A percentile compares a stretch with the other conserved stretches of the same genome.
phyloP scores from a whole-genome alignment of 2,888 invertebrate genomes.

The Patella depressa region DNA sequence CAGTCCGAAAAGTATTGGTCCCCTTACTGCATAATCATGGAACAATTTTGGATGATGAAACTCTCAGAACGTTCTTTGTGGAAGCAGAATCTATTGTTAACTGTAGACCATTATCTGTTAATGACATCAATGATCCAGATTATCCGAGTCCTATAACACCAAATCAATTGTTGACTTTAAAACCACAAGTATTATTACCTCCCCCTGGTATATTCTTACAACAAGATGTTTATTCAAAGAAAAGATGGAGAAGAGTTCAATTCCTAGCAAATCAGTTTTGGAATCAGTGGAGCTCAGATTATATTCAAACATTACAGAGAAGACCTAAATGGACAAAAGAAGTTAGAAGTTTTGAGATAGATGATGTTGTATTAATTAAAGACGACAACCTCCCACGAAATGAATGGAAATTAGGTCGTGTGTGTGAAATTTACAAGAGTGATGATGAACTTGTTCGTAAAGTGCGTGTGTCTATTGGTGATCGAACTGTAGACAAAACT shows the following conservation, averaged over 20 bases:
- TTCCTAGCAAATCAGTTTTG: conserved; percentile 10
- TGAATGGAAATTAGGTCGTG: conserved; percentile 16
- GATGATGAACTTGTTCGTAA: conserved; percentile 20
- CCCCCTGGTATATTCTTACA: background rate
- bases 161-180: conserved; percentile 26
- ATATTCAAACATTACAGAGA: conserved; percentile 15
- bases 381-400: conserved; percentile 16
- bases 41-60: conserved; percentile 29
- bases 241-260: conserved; percentile 25
- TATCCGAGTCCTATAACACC: conserved; percentile 34
- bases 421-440: conserved; percentile 9
- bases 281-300: conserved; percentile 21
- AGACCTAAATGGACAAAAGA: conserved; percentile 19
- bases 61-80: conserved; percentile 33
- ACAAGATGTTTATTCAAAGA: conserved; percentile 10
- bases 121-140: conserved; percentile 18
- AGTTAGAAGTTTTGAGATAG: background rate
- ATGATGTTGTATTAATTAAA: conserved; percentile 22
- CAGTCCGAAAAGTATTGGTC: conserved; percentile 14
- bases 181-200: conserved; percentile 12
- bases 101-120: conserved; percentile 32
- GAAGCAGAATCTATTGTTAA: conserved; percentile 40
- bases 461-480: background rate
- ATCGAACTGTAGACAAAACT: conserved; percentile 8
- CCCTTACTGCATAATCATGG: background rate